Conservation (phyloP, 2,113 vertebrate genomes). For the Notarius lentiginosus region DNA sequence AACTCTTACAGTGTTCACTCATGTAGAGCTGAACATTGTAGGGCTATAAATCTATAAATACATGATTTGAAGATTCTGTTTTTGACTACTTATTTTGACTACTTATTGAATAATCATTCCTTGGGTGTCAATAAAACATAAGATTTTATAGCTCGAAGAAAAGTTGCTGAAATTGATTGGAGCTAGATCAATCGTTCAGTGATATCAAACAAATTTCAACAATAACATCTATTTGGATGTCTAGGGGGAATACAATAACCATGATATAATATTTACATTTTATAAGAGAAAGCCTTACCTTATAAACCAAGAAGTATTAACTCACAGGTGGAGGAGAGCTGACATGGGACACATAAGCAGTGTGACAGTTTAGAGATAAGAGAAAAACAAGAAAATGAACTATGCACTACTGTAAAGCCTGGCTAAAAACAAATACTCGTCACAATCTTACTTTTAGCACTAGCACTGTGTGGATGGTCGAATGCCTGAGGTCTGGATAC, state of each 20-base stretch:
- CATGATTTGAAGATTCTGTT: neutral
- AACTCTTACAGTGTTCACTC: neutral
- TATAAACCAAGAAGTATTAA: neutral
- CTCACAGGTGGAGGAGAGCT: neutral
- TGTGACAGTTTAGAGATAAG: neutral
- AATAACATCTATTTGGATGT: neutral
- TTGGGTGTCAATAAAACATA: neutral
- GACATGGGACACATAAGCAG: neutral
- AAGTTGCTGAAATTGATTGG: neutral
- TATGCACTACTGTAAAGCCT: neutral
- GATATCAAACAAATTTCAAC: neutral
- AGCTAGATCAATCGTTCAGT: neutral
- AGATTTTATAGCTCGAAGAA: neutral
- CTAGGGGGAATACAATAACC: neutral
- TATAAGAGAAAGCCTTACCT: constrained; percentile 24
- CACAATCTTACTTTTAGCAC: neutral
- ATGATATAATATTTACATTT: neutral
- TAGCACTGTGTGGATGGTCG: constrained; percentile 15
- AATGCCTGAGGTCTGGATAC: constrained; percentile 3
- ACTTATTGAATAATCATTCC: neutral
- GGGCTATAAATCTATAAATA: neutral
- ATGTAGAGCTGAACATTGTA: neutral
- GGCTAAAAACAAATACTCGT: neutral
- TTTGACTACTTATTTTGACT: neutral
- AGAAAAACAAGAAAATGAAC: neutral